Conservation (phyloP, 2,113 vertebrate species). For the Nannobrachium achirus region DNA sequence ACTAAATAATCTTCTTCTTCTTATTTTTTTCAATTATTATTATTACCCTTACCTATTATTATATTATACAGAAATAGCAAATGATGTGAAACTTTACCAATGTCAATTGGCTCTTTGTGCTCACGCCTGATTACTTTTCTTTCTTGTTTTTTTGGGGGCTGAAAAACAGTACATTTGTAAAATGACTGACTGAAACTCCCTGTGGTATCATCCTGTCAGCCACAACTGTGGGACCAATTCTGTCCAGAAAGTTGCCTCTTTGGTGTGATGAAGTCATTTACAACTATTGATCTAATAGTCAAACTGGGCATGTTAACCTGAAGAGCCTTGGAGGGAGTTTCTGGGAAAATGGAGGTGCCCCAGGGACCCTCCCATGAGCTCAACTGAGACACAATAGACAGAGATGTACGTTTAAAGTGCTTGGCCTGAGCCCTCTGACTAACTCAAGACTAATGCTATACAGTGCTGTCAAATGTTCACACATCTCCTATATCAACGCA, state of each 20-base stretch:
- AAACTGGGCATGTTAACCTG: constrained; percentile 76
- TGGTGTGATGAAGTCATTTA: constrained; percentile 80
- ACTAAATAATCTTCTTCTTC: no score
- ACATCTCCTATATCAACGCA: constrained; percentile 1
- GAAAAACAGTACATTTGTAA: constrained; percentile 31
- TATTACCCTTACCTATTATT: no score
- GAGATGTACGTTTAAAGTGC: constrained; percentile 68
- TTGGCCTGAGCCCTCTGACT: constrained; percentile 37
- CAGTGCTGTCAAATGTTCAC: constrained; percentile 20
- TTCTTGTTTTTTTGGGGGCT: not conserved
- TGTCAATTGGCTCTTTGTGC: constrained; percentile 9
- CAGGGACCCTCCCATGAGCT: constrained; percentile 70
- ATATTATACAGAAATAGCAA: not conserved
- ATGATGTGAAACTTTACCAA: constrained; percentile 12
- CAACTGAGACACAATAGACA: constrained; percentile 66
- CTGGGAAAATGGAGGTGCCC: constrained; percentile 73
- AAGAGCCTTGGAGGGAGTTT: constrained; percentile 76
- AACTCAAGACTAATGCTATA: constrained; percentile 29
- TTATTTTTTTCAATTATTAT: not conserved
- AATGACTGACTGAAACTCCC: constrained; percentile 45
- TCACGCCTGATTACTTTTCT: not conserved
- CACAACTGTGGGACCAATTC: constrained; percentile 69
- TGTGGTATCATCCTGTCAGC: constrained; percentile 49
- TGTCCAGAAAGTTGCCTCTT: constrained; percentile 70
- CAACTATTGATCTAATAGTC: constrained; percentile 81